A percentile compares a stretch with the other conserved stretches of the same genome.
These are phyloP conservation scores for Triops longicaudatus DNA, from an alignment of 1,140 invertebrate species.

Conservation along the genomic window DNA sequence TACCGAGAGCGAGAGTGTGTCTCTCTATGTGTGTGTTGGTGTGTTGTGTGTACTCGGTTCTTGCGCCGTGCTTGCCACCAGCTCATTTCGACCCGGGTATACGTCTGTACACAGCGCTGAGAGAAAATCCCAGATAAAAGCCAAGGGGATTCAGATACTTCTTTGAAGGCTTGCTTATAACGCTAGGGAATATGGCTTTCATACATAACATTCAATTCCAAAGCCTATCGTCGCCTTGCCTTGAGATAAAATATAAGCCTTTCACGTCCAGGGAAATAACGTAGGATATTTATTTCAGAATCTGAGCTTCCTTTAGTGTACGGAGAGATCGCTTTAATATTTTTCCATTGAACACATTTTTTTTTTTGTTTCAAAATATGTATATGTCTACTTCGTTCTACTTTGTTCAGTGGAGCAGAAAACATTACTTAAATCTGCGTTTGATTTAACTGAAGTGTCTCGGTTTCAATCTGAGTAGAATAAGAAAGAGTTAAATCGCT, in stretches of 20 bases:
- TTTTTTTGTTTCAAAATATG: too few species aligned
- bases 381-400: too few species aligned
- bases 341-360: too few species aligned
- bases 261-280: too few species aligned
- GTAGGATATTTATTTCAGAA: too few species aligned
- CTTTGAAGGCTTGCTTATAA: not conserved
- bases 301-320: too few species aligned
- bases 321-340: too few species aligned
- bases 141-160: not conserved
- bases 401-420: too few species aligned
- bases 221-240: not conserved
- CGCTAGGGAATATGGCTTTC: not conserved
- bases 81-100: not conserved
- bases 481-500: not conserved
- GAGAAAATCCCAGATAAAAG: not conserved
- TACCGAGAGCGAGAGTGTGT: not conserved
- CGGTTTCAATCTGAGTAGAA: not conserved
- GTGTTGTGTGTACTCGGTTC: not conserved
- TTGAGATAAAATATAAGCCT: not conserved
- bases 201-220: conserved; percentile 8
- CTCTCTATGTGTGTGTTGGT: not conserved
- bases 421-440: not conserved
- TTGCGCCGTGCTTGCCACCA: conserved; percentile 1
- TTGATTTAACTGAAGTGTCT: not conserved
- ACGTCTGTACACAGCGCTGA: not conserved